Conservation (phyloP, 2,113 vertebrate species). For the Mesoclemmys tuberculata region DNA sequence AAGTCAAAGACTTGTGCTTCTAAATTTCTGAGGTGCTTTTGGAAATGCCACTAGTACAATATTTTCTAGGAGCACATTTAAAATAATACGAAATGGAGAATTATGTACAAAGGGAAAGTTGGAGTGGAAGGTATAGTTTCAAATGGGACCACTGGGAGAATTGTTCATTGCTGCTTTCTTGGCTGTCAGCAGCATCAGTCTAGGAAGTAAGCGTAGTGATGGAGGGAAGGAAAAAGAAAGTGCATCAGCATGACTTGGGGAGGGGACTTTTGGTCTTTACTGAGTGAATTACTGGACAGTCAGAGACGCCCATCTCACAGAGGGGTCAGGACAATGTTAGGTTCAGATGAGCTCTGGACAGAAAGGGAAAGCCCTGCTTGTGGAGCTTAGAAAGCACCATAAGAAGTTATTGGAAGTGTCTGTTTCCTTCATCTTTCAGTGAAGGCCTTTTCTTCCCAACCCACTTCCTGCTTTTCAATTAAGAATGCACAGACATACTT, state of each 20-base stretch:
- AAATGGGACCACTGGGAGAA: not conserved
- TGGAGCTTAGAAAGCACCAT: not conserved
- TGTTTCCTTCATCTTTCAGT: not conserved
- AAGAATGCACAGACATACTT: not conserved
- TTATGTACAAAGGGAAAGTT: not conserved
- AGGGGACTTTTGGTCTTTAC: not conserved
- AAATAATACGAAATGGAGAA: not conserved
- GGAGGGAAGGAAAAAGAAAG: not conserved
- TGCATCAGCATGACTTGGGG: not conserved
- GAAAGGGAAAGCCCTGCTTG: not conserved
- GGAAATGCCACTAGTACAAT: not conserved
- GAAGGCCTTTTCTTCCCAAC: not conserved
- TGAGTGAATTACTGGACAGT: fast-evolving
- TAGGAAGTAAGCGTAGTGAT: not conserved
- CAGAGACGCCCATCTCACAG: not conserved
- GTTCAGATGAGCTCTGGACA: not conserved
- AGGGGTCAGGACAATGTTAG: not conserved
- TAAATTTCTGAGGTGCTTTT: not conserved
- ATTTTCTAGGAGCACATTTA: fast-evolving
- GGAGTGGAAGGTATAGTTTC: not conserved
- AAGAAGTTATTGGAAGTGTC: not conserved
- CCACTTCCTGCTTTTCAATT: not conserved
- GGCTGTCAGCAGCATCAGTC: not conserved
- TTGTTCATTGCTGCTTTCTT: not conserved
- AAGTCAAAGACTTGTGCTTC: not conserved